Evolutionary conservation across 2,113 vertebrate genomes (phyloP), one percentile per base, ranked within the genome.

Genomic region (Porphyrio hochstetteri): DNA sequence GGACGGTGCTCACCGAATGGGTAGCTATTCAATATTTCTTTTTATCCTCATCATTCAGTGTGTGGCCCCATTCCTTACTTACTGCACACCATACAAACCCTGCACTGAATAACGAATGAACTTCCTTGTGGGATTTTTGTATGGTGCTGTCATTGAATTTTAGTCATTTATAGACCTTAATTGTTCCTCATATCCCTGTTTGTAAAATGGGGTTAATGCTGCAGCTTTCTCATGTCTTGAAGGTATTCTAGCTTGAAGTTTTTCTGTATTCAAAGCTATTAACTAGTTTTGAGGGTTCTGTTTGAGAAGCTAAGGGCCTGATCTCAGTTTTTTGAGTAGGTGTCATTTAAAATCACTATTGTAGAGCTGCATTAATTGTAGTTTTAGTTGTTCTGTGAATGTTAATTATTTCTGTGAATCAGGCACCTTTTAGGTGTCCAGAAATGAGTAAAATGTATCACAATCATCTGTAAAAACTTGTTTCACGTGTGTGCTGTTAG

Each of bases 21-120:
- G 96, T 97, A 97, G 96, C 96, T 97, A 97, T 97, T 96, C 90
- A 97, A 96, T 97, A 95, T 97, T 97, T 97, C 95, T 97, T 96
- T 95, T 94, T 97, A 94, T 97, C 95, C 95, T 97, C 95, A 96
- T 96, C 96, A 95, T 96, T 95, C 92, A 97, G 96, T 96, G 93
- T 97, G 90, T 97, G 96, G 96, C 96, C 96, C 96, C 95, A 95
- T 97, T 95, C 92, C 95, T 95, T 94, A 86, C 31, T 91, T 92
- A 82, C 2, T 86, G 77, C 92, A 95, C 95, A 93, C 96, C 95
- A 96, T 97, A 95, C 93, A 97, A 96, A 93, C 86, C 82, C 92
- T 94, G 86, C 93, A 91, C 90, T 96, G 95, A 96, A 93, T 93
- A 96, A 91, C 13, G 35, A 93, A 95, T 93, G 53, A 93, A 92